Percentiles rank a stretch among this genome's conserved stretches.
phyloP scores from a whole-genome alignment of 1,140 invertebrate genomes.

The Homarus americanus region DNA sequence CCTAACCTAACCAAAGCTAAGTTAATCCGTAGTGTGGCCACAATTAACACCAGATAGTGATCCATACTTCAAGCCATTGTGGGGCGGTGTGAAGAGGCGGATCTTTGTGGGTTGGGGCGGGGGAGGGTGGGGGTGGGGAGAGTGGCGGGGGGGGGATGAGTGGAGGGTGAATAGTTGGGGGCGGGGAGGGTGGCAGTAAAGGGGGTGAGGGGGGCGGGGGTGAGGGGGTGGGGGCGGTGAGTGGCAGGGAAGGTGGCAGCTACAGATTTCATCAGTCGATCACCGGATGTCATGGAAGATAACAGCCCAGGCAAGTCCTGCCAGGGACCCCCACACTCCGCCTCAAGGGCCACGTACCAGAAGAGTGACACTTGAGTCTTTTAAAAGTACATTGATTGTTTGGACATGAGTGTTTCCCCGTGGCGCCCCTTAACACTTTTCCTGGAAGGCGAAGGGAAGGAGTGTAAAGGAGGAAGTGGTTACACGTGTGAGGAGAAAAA shows the following conservation, averaged over 20 bases:
- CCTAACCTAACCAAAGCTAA: too few species aligned
- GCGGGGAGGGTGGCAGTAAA: neutral
- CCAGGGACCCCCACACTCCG: neutral
- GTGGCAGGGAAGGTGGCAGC: too few species aligned
- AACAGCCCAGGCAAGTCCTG: neutral
- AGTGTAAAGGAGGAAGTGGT: too few species aligned
- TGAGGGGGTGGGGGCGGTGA: too few species aligned
- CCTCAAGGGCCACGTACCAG: neutral
- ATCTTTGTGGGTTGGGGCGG: neutral
- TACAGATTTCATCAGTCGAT: too few species aligned
- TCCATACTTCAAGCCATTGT: neutral
- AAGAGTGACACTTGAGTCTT: neutral
- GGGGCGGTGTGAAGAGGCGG: neutral
- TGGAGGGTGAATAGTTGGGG: too few species aligned
- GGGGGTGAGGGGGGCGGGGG: neutral
- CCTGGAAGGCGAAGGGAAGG: too few species aligned
- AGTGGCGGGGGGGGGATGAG: too few species aligned
- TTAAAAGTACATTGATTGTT: neutral
- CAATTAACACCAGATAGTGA: neutral
- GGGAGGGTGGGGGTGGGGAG: neutral
- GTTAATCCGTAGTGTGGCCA: too few species aligned
- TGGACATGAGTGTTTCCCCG: neutral
- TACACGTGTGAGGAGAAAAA: too few species aligned
- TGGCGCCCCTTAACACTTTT: neutral
- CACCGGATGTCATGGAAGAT: too few species aligned